These are phyloP conservation scores for Erethizon dorsatum DNA, from an alignment of 2,797 vertebrate species.

Conservation along the genomic window DNA sequence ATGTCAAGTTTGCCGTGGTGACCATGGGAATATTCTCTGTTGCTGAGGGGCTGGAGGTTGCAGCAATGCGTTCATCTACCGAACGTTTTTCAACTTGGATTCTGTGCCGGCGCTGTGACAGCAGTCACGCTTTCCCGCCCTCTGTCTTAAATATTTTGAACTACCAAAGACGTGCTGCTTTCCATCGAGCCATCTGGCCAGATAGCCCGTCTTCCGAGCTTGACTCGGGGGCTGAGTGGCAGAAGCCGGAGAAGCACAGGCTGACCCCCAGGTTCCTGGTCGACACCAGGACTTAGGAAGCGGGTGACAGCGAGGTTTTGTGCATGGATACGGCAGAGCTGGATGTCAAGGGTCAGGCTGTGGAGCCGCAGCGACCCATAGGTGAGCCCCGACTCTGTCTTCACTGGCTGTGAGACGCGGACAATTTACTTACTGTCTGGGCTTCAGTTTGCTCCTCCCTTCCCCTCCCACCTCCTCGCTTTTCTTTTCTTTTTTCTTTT, in stretches of 20 bases:
- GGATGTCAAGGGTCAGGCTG: background rate
- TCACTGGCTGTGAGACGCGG: background rate
- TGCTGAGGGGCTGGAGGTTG: background rate
- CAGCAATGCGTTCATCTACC: background rate
- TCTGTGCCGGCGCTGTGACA: background rate
- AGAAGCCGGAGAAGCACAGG: background rate
- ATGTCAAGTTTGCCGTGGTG: background rate
- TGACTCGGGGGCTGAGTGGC: background rate
- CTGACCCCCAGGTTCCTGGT: background rate
- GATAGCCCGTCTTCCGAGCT: background rate
- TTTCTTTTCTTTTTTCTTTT: too few relatives aligned
- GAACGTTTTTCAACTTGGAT: background rate
- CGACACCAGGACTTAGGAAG: background rate
- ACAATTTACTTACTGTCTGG: background rate
- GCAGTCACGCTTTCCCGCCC: background rate
- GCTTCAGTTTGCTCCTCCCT: background rate
- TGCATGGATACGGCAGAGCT: background rate
- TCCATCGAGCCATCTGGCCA: background rate
- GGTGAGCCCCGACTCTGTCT: background rate
- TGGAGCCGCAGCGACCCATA: background rate
- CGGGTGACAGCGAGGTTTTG: background rate
- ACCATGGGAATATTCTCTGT: background rate
- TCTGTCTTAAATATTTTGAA: conserved; percentile 36
- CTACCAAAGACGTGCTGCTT: conserved; percentile 13
- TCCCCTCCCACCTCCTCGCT: background rate